A percentile compares a stretch with the other conserved stretches of the same genome.
phyloP scores from a whole-genome alignment of 1,140 invertebrate genomes.

The Bombus waltoni region DNA sequence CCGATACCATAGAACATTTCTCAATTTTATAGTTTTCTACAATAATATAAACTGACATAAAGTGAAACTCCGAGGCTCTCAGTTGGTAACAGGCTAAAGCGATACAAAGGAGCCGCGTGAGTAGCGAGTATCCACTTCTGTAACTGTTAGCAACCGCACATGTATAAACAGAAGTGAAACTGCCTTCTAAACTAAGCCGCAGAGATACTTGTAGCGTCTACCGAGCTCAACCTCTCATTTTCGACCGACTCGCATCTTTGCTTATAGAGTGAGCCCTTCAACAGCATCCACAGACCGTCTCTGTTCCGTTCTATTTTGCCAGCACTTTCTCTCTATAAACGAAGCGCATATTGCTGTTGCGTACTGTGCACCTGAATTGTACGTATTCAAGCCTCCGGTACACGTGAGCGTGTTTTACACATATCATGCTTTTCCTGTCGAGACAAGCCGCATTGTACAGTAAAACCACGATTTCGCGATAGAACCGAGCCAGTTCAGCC shows the following conservation, averaged over 20 bases:
- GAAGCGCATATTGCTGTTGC: background rate
- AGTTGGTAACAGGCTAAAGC: conserved; percentile 13
- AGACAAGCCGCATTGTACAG: conserved; percentile 52
- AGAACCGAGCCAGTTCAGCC: conserved; percentile 55
- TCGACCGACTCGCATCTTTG: conserved; percentile 32
- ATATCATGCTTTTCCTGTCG: conserved; percentile 58
- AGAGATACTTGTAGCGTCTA: conserved; percentile 61
- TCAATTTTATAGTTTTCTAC: background rate
- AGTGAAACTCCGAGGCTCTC: conserved; percentile 12
- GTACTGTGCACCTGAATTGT: conserved; percentile 4
- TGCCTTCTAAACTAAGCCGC: conserved; percentile 62
- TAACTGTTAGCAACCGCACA: conserved; percentile 58
- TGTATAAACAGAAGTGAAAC: conserved; percentile 64
- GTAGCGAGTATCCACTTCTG: conserved; percentile 26
- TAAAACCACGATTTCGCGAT: conserved; percentile 64
- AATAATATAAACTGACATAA: background rate
- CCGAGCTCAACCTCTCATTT: conserved; percentile 58
- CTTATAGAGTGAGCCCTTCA: conserved; percentile 5
- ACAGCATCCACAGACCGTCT: background rate
- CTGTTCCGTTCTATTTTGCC: background rate
- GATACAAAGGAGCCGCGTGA: conserved; percentile 33
- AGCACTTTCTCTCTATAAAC: conserved; percentile 8
- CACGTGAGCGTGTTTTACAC: conserved; percentile 45
- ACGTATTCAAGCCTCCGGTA: background rate
- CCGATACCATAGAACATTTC: too few species aligned